Evolutionary conservation across 2,888 invertebrate genomes (phyloP), one percentile per base, ranked within the genome.

Genomic region (Clivina fossor): DNA sequence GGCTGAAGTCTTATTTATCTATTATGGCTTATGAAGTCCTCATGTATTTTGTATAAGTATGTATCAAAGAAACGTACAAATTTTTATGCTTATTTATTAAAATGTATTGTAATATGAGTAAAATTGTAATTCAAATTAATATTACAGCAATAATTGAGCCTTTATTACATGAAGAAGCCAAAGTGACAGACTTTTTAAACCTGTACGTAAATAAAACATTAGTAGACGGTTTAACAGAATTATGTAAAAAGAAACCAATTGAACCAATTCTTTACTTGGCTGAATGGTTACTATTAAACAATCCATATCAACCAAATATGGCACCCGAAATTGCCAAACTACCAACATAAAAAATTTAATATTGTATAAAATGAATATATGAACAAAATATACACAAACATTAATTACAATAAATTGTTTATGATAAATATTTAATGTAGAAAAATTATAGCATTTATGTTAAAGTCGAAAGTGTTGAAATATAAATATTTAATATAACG

Each of bases 201-300:
- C 77, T 82, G 65, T 73, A 80, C 48, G 75, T 92, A 5, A 85
- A 85, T 58, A 79, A 83, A 0, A 80, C 83, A 0, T 73, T 93
- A 33, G 61, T 78, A 19, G 77, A 83, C 20, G 85, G 80, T 2
- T 69, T 86, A 44, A 78, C 82, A 1, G 80, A 86, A 65, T 74
- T 90, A 19, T 85, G 85, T 64, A 71, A 82, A 74, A 78, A 80
- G 64, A 85, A 85, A 60, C 92, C 92, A 0, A 74, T 78, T 0
- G 88, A 92, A 70, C 91, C 92, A 0, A 74, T 91, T 30, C 69
- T 84, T 20, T 90, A 86, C 85, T 73, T 93, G 33, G 90, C 89
- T 1, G 85, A 90, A 61, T 85, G 88, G 81, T 74, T 93, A 32
- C 73, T 85, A 4, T 72, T 78, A 33, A 84, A 90, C 70, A 90